phyloP scores from a whole-genome alignment of 2,888 invertebrate genomes.

The Chrysolina haemoptera region DNA sequence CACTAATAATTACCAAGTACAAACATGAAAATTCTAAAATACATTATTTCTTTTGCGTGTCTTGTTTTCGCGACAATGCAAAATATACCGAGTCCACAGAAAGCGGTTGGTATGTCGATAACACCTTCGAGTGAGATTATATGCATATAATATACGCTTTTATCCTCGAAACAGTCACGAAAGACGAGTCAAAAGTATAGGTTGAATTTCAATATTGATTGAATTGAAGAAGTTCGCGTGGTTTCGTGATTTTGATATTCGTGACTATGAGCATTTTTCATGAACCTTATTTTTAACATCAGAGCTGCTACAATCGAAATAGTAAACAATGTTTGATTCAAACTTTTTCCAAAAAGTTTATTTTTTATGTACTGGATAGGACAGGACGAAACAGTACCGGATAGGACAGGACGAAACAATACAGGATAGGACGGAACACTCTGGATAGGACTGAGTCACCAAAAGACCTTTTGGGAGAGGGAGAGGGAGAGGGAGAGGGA shows the following conservation, averaged over 20 bases:
- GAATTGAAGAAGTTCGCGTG: not conserved
- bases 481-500: too few relatives aligned
- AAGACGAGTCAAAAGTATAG: not conserved
- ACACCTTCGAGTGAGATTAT: not conserved
- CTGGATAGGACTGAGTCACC: too few relatives aligned
- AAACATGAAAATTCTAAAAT: not conserved
- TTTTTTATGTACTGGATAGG: too few relatives aligned
- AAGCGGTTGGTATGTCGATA: not conserved
- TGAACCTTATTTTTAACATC: too few relatives aligned
- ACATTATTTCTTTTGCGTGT: not conserved
- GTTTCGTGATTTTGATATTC: not conserved
- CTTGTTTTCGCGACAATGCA: constrained; percentile 1
- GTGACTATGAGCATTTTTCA: not conserved
- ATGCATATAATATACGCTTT: not conserved
- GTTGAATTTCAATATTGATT: too few relatives aligned
- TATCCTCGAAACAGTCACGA: not conserved
- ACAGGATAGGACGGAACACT: too few relatives aligned
- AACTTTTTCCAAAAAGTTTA: too few relatives aligned
- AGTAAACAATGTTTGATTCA: too few relatives aligned
- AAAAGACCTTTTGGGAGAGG: too few relatives aligned
- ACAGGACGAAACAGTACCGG: too few relatives aligned
- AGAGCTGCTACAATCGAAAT: too few relatives aligned
- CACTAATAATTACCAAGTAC: not conserved
- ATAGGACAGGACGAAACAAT: too few relatives aligned
- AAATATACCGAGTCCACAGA: not conserved